Conservation (phyloP, 35 echinoderm and acorn worm genomes). For the Ptychodera flava region DNA sequence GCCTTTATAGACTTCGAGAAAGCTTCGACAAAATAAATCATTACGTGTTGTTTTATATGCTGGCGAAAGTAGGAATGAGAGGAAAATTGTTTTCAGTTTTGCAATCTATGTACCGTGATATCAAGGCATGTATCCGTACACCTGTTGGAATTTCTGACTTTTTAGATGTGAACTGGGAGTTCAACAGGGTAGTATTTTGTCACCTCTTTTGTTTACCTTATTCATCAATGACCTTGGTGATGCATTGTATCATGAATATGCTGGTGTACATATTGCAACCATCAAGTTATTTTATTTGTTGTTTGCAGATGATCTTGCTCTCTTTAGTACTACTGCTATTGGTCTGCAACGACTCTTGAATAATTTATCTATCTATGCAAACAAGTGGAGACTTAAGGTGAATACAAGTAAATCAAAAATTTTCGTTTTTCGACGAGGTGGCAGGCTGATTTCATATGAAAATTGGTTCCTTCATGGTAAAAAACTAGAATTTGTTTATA, state of each 20-base stretch:
- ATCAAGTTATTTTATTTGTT: not conserved
- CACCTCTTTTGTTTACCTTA: not conserved
- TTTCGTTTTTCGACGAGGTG: slow-evolving; percentile 23
- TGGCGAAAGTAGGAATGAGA: not conserved
- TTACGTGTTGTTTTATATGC: not conserved
- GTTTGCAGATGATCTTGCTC: slow-evolving; percentile 23
- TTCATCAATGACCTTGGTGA: not conserved
- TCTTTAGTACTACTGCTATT: slow-evolving; percentile 7
- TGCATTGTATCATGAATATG: not conserved
- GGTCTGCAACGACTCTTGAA: slow-evolving; percentile 21
- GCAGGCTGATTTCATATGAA: not conserved
- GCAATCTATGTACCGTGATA: not conserved
- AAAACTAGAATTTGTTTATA: not conserved
- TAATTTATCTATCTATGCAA: slow-evolving; percentile 4
- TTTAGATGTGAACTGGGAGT: not conserved
- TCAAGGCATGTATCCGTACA: not conserved
- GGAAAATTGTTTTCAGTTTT: not conserved
- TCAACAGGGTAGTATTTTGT: not conserved
- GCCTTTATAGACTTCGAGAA: not conserved
- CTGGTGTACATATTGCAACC: not conserved
- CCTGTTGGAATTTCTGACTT: not conserved
- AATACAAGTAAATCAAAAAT: slow-evolving; percentile 32
- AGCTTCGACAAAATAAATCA: not conserved
- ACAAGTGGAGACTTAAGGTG: slow-evolving; percentile 4
- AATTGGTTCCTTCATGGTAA: too few species aligned